phyloP scores from a whole-genome alignment of 2,797 vertebrate genomes.

The Ataeniobius toweri region DNA sequence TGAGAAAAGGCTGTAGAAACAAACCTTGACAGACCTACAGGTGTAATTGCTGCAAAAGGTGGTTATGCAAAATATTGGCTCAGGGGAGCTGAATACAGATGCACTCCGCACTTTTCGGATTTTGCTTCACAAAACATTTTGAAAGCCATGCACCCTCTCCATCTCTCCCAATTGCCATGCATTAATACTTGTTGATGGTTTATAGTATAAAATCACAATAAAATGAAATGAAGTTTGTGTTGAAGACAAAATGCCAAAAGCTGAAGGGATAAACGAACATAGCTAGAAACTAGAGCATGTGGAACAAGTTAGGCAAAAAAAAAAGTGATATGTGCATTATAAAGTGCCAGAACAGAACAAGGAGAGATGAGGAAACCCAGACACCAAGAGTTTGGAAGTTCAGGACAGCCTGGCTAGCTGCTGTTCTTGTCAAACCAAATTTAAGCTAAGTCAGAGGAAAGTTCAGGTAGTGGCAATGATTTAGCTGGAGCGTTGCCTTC shows the following conservation, averaged over 20 bases:
- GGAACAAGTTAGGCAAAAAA: constrained; percentile 2
- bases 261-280: not conserved
- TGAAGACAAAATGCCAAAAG: not conserved
- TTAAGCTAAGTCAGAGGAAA: constrained; percentile 13
- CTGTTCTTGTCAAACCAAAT: constrained; percentile 20
- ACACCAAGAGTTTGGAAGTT: not conserved
- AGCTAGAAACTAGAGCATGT: constrained; percentile 2
- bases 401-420: constrained; percentile 26
- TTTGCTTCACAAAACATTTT: no score
- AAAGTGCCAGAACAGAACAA: not conserved
- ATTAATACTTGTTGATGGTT: no score
- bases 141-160: no score
- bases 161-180: no score
- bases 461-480: constrained; percentile 20
- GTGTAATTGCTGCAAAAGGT: no score
- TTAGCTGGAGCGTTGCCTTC: constrained; percentile 29
- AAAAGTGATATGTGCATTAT: not conserved
- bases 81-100: no score
- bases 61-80: no score
- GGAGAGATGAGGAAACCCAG: constrained; percentile 10
- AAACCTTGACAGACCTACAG: not conserved
- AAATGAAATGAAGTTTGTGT: no score
- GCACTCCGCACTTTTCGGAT: no score
- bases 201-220: no score
- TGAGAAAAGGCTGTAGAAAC: not conserved